A percentile compares a stretch with the other conserved stretches of the same genome.
Evolutionary conservation across 2,113 vertebrate genomes (phyloP).

Genomic region (Hippocampus zosterae): DNA sequence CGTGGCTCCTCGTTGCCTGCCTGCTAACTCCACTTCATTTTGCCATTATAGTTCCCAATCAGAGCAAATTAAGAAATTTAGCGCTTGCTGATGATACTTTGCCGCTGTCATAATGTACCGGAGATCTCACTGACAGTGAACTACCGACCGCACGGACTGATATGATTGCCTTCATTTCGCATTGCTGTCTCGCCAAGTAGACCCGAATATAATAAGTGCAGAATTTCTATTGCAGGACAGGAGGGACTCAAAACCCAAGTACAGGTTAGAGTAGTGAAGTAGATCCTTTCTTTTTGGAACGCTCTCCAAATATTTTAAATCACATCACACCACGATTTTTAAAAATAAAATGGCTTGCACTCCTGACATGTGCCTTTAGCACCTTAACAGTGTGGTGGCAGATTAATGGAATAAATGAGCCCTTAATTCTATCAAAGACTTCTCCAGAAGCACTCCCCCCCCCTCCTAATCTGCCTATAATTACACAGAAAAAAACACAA

Average conservation of each 20-base stretch:
- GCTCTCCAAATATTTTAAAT: neutral
- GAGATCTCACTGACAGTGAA: slow-evolving; percentile 2
- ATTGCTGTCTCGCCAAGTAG: slow-evolving; percentile 3
- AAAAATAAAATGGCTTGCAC: slow-evolving; percentile 2
- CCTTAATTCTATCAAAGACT: slow-evolving; percentile 74
- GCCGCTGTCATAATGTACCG: neutral
- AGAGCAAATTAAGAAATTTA: slow-evolving; percentile 18
- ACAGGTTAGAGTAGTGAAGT: neutral
- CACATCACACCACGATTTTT: neutral
- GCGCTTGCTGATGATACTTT: slow-evolving; percentile 8
- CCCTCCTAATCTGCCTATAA: slow-evolving; percentile 65
- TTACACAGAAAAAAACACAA: slow-evolving; percentile 47
- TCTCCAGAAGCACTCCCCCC: slow-evolving; percentile 50
- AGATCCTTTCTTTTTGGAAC: neutral
- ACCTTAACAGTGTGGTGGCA: slow-evolving; percentile 25
- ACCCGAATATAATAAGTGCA: neutral
- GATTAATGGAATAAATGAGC: slow-evolving; percentile 69
- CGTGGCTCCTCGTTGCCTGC: neutral
- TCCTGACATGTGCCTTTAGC: slow-evolving; percentile 10
- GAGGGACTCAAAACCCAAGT: neutral
- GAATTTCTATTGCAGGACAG: neutral
- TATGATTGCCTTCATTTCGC: slow-evolving; percentile 28
- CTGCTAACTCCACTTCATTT: neutral
- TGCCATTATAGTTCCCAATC: slow-evolving; percentile 15
- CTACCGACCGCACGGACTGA: slow-evolving; percentile 18